Conservation (phyloP, 2,888 invertebrate species). For the Yponomeuta evonymella region DNA sequence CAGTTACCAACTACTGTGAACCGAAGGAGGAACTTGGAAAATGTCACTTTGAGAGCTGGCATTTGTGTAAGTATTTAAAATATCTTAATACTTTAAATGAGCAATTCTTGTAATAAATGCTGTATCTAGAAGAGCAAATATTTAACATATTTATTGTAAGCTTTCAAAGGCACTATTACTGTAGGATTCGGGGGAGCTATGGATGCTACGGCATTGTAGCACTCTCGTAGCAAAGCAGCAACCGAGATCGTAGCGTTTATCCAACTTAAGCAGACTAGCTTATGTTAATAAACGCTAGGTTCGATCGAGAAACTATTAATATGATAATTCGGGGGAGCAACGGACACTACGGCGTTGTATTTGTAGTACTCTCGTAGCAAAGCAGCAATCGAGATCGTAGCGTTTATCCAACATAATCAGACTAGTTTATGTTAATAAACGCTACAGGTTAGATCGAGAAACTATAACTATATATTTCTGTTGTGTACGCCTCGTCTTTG, state of each 20-base stretch:
- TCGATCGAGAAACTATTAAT: too few relatives aligned
- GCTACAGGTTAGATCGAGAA: too few relatives aligned
- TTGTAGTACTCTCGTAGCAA: not conserved
- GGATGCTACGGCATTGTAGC: not conserved
- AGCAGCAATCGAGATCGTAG: not conserved
- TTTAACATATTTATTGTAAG: too few relatives aligned
- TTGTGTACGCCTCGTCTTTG: too few relatives aligned
- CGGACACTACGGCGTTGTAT: not conserved
- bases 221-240: not conserved
- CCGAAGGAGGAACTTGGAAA: constrained; percentile 45
- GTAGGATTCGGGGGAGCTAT: not conserved
- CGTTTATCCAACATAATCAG: not conserved
- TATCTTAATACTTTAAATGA: too few relatives aligned
- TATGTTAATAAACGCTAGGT: too few relatives aligned
- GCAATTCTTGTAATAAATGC: too few relatives aligned
- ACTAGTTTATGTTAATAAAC: too few relatives aligned
- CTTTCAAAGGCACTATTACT: too few relatives aligned
- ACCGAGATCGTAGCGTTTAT: not conserved
- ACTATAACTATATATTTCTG: too few relatives aligned
- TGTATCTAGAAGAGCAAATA: too few relatives aligned
- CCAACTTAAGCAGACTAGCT: not conserved
- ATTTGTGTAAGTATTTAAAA: constrained; percentile 38
- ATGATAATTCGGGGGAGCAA: not conserved
- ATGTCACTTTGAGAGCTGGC: constrained; percentile 40
- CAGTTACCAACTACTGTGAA: constrained; percentile 36